phyloP scores from a whole-genome alignment of 2,797 vertebrate genomes.

The Onychomys arenicola region DNA sequence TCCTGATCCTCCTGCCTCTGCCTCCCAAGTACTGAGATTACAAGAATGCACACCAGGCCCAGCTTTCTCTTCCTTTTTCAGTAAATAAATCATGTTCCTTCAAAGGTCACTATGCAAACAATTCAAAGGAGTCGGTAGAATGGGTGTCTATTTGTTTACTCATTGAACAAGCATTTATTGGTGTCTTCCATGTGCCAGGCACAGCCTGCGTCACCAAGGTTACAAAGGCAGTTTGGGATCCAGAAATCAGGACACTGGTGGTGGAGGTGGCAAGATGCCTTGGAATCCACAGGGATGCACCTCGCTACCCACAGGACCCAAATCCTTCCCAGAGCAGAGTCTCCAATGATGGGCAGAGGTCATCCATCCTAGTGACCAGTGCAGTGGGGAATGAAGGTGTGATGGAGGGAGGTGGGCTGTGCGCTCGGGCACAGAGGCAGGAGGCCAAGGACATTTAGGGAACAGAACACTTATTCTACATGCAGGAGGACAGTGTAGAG shows the following conservation, averaged over 20 bases:
- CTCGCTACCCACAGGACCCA: background rate
- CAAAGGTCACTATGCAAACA: slow-evolving; percentile 18
- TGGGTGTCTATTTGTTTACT: background rate
- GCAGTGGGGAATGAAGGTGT: rapidly evolving
- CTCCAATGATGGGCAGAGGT: background rate
- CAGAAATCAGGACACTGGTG: background rate
- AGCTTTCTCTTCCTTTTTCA: slow-evolving; percentile 12
- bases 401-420: background rate
- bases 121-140: slow-evolving; percentile 1
- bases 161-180: background rate
- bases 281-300: background rate
- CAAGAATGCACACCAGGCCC: background rate
- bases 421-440: background rate
- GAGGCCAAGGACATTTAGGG: background rate
- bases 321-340: background rate
- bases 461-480: background rate
- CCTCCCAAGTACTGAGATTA: background rate
- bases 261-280: background rate
- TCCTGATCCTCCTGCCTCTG: background rate
- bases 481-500: background rate
- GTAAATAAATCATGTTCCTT: slow-evolving; percentile 28
- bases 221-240: background rate
- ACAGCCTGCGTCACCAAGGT: background rate
- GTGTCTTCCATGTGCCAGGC: background rate
- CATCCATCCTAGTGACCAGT: background rate